These are phyloP conservation scores for Rhabdornis inornatus DNA, from an alignment of 2,113 vertebrate species.

Conservation along the genomic window DNA sequence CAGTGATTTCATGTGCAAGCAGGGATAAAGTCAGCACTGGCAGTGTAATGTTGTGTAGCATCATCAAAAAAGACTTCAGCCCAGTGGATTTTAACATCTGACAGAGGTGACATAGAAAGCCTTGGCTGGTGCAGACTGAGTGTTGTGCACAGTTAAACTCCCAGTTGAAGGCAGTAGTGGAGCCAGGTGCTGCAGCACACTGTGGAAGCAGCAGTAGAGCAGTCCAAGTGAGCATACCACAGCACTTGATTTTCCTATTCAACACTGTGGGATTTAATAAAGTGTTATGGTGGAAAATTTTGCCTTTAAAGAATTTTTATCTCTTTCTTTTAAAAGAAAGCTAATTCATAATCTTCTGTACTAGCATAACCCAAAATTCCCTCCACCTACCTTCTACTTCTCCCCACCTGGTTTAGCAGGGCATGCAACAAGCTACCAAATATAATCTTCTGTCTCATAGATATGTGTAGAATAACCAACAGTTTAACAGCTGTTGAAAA, in stretches of 20 bases:
- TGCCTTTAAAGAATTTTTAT: neutral
- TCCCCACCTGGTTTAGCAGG: neutral
- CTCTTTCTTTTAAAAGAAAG: neutral
- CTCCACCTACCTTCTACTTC: neutral
- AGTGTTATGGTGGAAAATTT: neutral
- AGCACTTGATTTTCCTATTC: neutral
- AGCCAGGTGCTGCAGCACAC: accelerated
- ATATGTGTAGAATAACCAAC: neutral
- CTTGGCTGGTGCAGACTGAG: neutral
- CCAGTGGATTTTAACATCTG: neutral
- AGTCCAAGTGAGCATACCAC: neutral
- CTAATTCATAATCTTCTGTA: neutral
- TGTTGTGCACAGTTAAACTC: neutral
- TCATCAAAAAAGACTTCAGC: neutral
- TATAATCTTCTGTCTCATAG: neutral
- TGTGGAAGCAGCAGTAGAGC: neutral
- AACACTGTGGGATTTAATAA: neutral
- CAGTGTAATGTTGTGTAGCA: neutral
- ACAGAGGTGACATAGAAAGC: neutral
- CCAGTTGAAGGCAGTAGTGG: neutral
- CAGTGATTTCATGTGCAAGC: neutral
- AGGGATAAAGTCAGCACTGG: neutral
- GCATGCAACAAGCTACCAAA: neutral
- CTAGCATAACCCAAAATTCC: neutral
- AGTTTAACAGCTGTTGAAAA: conserved; percentile 42